A percentile compares a stretch with the other conserved stretches of the same genome.
These are phyloP conservation scores for Neuroterus valhalla DNA, from an alignment of 1,140 invertebrate genomes.

Conservation along the genomic window DNA sequence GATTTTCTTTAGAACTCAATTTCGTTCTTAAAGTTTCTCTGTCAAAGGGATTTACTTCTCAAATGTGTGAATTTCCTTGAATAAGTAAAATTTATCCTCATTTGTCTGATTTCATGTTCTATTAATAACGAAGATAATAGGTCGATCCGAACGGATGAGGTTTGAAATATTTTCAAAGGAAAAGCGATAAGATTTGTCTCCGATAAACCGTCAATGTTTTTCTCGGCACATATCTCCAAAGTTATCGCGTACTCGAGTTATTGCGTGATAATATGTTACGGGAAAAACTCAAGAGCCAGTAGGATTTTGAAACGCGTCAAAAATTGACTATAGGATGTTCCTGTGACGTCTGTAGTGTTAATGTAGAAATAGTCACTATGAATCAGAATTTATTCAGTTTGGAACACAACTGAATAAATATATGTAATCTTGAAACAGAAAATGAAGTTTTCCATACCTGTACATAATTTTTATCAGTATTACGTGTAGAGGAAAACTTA, in stretches of 20 bases:
- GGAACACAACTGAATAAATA: slow-evolving; percentile 19
- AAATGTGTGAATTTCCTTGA: too few relatives aligned
- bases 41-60: too few relatives aligned
- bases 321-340: background rate
- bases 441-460: slow-evolving; percentile 10
- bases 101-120: too few relatives aligned
- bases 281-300: background rate
- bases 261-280: background rate
- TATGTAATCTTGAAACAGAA: slow-evolving; percentile 3
- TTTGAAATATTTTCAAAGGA: slow-evolving; percentile 5
- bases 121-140: background rate
- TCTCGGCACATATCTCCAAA: background rate
- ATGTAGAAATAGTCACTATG: background rate
- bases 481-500: slow-evolving; percentile 15
- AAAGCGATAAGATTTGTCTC: background rate
- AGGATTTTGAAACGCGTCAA: background rate
- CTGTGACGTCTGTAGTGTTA: background rate
- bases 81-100: too few relatives aligned
- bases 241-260: background rate
- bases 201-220: slow-evolving; percentile 7
- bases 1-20: too few relatives aligned
- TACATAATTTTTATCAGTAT: slow-evolving; percentile 21
- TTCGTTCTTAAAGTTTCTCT: too few relatives aligned
- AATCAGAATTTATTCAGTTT: slow-evolving; percentile 30
- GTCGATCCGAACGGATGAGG: background rate